Evolutionary conservation across 2,888 invertebrate genomes (phyloP), one percentile per base, ranked within the genome.

Genomic region (Hypercompe scribonia): DNA sequence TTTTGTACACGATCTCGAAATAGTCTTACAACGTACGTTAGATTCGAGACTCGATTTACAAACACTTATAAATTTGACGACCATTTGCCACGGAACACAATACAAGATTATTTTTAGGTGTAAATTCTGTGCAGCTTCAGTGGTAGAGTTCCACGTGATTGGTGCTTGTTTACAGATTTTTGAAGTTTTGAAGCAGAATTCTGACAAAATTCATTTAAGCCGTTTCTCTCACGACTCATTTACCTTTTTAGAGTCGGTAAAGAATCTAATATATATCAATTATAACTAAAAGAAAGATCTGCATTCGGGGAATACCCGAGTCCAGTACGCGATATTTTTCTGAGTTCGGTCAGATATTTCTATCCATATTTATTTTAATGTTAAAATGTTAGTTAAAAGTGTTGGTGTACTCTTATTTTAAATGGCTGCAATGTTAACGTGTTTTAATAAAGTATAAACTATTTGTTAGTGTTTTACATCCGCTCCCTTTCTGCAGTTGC

Each of bases 1-100:
- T 79, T 82, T 66, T 67, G 72, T 77, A 67, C 58, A 70, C 70
- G 70, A 72, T 73, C 70, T 70, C 36, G 66, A 70, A 70, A 73
- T 73, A 70, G 61, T 67, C 70, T 33, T 39, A 33, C 33, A 33
- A 61, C 28, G 66, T 72, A 33, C 28, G 61, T 46, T 72, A 58
- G 54, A 58, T 39, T 34, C 28, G 33, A 31, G 42, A 66, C 71
- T 13, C 15, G 39, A 66, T 54, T 70, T 63, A 36, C 33, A 31
- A 33, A 66, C 58, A 36, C 11, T 31, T 33, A 54, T 66, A 46
- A 46, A 39, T 68, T 69, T 13, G 46, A 63, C 42, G 69, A 63
- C 63, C 10, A 31, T 31, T 63, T 21, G 21, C 58, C 28, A 61
- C 21, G 11, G 34, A 39, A 36, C 61, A 68, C 50, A n/a, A 15